phyloP scores from a whole-genome alignment of 2,113 vertebrate species.

The Trichechus manatus region DNA sequence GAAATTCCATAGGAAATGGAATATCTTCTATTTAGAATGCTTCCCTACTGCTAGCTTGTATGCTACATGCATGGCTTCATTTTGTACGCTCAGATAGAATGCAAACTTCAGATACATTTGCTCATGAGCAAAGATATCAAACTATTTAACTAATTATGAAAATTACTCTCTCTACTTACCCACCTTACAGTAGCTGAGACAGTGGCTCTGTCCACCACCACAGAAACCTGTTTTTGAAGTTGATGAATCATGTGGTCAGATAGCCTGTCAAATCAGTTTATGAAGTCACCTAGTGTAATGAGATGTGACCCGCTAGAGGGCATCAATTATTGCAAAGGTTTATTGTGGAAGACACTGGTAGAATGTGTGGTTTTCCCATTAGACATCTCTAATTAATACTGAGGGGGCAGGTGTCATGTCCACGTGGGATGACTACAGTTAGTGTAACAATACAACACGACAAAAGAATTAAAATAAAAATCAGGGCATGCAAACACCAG shows the following conservation, averaged over 20 bases:
- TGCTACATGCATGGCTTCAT: fast-evolving
- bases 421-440: conserved; percentile 63
- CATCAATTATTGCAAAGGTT: conserved; percentile 82
- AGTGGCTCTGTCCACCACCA: conserved; percentile 65
- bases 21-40: fast-evolving
- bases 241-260: conserved; percentile 76
- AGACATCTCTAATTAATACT: conserved; percentile 82
- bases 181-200: no score
- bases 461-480: conserved; percentile 72
- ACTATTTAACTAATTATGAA: neutral
- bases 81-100: neutral
- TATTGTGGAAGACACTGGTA: conserved; percentile 79
- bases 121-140: neutral
- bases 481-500: neutral
- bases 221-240: conserved; percentile 67
- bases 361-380: conserved; percentile 82
- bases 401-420: conserved; percentile 79
- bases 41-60: fast-evolving
- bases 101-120: neutral
- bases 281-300: conserved; percentile 82
- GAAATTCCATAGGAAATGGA: neutral
- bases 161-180: neutral
- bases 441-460: conserved; percentile 67
- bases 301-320: conserved; percentile 81
- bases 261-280: conserved; percentile 82